A percentile compares a stretch with the other conserved stretches of the same genome.
Evolutionary conservation across 2,888 invertebrate genomes (phyloP).

Genomic region (Cristatella mucedo): DNA sequence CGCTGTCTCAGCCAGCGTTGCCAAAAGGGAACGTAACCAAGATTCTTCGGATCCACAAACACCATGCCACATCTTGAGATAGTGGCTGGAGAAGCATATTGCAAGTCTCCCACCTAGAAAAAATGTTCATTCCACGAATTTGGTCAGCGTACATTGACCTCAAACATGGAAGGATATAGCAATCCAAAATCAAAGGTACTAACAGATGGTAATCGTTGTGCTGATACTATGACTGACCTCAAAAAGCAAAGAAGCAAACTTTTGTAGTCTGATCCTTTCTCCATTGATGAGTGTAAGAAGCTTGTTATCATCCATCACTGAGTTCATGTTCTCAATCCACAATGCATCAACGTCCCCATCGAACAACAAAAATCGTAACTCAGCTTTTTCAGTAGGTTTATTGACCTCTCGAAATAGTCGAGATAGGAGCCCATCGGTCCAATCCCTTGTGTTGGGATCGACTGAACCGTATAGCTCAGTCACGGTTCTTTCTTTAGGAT

Average conservation of each 20-base stretch:
- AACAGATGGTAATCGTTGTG: too few species aligned
- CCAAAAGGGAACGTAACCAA: slow-evolving; percentile 13
- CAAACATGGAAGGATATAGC: too few species aligned
- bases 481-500: slow-evolving; percentile 13
- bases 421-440: slow-evolving; percentile 13
- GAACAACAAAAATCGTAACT: slow-evolving; percentile 11
- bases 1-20: slow-evolving; percentile 9
- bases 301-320: slow-evolving; percentile 13
- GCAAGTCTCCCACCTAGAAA: slow-evolving; percentile 11
- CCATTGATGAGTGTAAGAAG: slow-evolving; percentile 13
- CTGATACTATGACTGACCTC: slow-evolving; percentile 10
- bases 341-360: slow-evolving; percentile 14
- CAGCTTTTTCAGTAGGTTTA: slow-evolving; percentile 10
- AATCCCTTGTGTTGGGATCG: slow-evolving; percentile 12
- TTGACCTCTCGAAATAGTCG: slow-evolving; percentile 12
- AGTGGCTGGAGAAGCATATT: slow-evolving; percentile 13
- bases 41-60: slow-evolving; percentile 13
- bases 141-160: too few species aligned
- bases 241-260: slow-evolving; percentile 12
- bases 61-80: slow-evolving; percentile 14
- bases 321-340: slow-evolving; percentile 14
- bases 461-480: slow-evolving; percentile 12
- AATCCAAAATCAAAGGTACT: too few species aligned
- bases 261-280: slow-evolving; percentile 12
- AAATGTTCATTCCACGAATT: too few species aligned